Conservation (phyloP, 2,888 invertebrate species). For the Chymomyza amoena region DNA sequence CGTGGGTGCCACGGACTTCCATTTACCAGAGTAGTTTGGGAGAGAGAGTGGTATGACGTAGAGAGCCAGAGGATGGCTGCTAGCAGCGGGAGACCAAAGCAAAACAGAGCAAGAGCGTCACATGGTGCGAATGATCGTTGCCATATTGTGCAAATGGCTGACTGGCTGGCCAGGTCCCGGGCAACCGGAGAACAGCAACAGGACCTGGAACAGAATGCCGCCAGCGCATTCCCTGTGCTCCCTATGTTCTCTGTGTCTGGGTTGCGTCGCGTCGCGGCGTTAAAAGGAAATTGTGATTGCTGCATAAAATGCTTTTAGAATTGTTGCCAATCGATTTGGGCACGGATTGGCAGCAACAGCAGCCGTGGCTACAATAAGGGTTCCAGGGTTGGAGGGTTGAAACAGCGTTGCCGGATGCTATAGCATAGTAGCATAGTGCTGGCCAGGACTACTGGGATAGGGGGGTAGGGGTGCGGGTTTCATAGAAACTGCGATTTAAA, state of each 20-base stretch:
- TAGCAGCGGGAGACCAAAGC: constrained; percentile 3
- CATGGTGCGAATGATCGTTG: constrained; percentile 67
- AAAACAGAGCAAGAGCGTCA: constrained; percentile 38
- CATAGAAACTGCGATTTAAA: constrained; percentile 57
- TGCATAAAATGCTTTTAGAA: constrained; percentile 72
- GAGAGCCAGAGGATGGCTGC: constrained; percentile 31
- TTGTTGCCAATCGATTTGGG: constrained; percentile 71
- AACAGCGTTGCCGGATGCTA: background rate
- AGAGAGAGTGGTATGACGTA: background rate
- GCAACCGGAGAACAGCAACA: too few species aligned
- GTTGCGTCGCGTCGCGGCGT: constrained; percentile 37
- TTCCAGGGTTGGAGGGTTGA: background rate
- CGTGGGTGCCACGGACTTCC: background rate
- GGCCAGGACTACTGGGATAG: constrained; percentile 11
- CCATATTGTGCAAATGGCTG: constrained; percentile 65
- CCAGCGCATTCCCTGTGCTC: constrained; percentile 15
- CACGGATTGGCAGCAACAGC: constrained; percentile 60
- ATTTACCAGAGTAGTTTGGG: background rate
- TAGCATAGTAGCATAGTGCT: background rate
- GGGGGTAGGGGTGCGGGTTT: constrained; percentile 8
- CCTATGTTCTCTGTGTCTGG: constrained; percentile 11
- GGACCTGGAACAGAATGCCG: constrained; percentile 23
- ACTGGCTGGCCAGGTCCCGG: background rate
- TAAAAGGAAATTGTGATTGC: constrained; percentile 72
- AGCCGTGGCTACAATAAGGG: background rate